These are phyloP conservation scores for Molothrus ater DNA, from an alignment of 2,797 vertebrate species.

Conservation along the genomic window DNA sequence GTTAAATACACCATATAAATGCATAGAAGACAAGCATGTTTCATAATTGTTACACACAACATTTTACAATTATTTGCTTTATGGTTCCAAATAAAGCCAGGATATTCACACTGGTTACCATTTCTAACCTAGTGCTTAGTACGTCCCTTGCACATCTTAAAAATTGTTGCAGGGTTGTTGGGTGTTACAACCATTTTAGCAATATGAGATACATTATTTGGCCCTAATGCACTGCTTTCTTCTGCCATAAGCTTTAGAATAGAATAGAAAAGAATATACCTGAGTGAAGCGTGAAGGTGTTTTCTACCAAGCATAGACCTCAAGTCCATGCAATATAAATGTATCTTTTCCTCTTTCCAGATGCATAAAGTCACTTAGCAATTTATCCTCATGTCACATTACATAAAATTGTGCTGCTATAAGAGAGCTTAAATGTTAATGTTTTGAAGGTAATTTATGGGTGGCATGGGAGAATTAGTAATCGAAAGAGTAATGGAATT, in stretches of 20 bases:
- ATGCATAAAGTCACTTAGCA: conserved; percentile 5
- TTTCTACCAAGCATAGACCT: background rate
- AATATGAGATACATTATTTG: background rate
- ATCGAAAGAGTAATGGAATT: conserved; percentile 72
- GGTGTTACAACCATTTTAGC: background rate
- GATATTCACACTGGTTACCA: background rate
- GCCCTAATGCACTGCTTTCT: background rate
- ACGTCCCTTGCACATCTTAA: background rate
- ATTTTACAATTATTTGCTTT: background rate
- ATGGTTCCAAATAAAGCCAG: background rate
- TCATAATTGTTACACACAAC: background rate
- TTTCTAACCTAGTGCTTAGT: background rate
- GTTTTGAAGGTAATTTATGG: conserved; percentile 71
- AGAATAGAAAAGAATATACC: background rate
- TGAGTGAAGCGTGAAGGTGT: background rate
- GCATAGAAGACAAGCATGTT: background rate
- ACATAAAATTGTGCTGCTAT: conserved; percentile 46
- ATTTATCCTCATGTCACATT: conserved; percentile 55
- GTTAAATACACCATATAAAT: background rate
- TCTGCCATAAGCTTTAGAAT: background rate
- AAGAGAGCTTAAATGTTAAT: conserved; percentile 53
- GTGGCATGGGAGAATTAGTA: conserved; percentile 72
- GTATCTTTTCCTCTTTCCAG: conserved; percentile 24
- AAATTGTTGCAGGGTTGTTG: background rate
- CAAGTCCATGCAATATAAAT: background rate